These are phyloP conservation scores for Masticophis lateralis DNA, from an alignment of 2,797 vertebrate species.

Conservation along the genomic window DNA sequence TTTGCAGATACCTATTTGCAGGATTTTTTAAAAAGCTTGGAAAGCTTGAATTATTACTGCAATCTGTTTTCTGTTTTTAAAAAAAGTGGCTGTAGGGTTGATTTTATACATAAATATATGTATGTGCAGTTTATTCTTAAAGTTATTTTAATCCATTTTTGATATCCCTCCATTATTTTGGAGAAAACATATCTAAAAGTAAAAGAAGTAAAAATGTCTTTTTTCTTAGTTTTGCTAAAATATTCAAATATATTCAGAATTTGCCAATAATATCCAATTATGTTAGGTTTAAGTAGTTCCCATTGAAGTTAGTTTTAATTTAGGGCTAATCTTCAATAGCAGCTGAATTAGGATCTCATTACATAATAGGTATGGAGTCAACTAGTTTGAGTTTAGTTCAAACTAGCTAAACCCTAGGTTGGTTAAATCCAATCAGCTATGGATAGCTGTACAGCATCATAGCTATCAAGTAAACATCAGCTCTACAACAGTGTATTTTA, in stretches of 20 bases:
- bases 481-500: not conserved
- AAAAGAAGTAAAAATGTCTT: not conserved
- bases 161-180: constrained; percentile 1
- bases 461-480: not conserved
- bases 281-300: not conserved
- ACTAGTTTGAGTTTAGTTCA: constrained; percentile 7
- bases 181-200: constrained; percentile 22
- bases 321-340: not conserved
- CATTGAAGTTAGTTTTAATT: not conserved
- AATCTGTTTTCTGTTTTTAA: not conserved
- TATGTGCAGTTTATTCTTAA: not conserved
- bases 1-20: not conserved
- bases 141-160: not conserved
- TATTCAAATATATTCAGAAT: constrained; percentile 1
- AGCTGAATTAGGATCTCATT: not conserved
- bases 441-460: not conserved
- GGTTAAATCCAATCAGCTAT: not conserved
- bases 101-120: not conserved
- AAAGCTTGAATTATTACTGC: not conserved
- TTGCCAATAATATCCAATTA: constrained; percentile 2
- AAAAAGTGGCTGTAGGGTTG: not conserved
- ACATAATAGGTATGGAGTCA: constrained; percentile 24
- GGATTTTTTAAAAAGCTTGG: not conserved
- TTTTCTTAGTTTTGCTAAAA: constrained; percentile 4
- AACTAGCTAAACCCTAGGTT: not conserved